Evolutionary conservation across 2,113 vertebrate genomes (phyloP).

Genomic region (Coturnix japonica): DNA sequence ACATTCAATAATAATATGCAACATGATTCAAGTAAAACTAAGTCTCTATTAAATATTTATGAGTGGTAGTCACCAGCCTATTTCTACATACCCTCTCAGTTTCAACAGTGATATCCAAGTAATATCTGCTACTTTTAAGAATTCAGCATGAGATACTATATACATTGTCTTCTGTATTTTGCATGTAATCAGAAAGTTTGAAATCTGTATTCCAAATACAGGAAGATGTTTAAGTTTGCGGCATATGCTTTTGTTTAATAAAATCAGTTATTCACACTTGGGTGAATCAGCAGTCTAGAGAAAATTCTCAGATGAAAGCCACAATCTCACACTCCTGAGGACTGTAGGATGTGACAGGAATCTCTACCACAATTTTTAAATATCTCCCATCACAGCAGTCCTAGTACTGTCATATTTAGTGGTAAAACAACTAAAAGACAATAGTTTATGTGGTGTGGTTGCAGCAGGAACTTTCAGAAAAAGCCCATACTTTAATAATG

Average conservation of each 20-base stretch:
- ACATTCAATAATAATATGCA: slow-evolving; percentile 71
- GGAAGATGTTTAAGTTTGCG: neutral
- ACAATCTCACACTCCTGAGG: slow-evolving; percentile 21
- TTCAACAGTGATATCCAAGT: slow-evolving; percentile 51
- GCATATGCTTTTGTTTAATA: neutral
- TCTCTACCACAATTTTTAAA: neutral
- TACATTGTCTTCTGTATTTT: slow-evolving; percentile 25
- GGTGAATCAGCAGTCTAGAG: slow-evolving; percentile 8
- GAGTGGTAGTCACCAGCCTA: slow-evolving; percentile 35
- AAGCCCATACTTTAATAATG: slow-evolving; percentile 2
- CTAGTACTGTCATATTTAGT: neutral
- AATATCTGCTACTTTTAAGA: slow-evolving; percentile 14
- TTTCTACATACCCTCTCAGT: slow-evolving; percentile 24
- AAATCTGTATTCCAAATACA: slow-evolving; percentile 31
- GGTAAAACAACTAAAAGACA: neutral
- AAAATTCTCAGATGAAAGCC: slow-evolving; percentile 28
- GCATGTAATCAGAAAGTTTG: neutral
- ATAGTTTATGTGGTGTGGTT: neutral
- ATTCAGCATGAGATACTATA: slow-evolving; percentile 31
- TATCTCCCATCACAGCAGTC: neutral
- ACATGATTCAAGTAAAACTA: slow-evolving; percentile 66
- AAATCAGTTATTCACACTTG: slow-evolving; percentile 6
- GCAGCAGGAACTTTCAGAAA: slow-evolving; percentile 27
- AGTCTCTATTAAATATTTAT: slow-evolving; percentile 44
- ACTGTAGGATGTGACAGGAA: neutral